Evolutionary conservation across 2,888 invertebrate species (phyloP), one percentile per base, ranked within the genome.

Genomic region (Carcina quercana): DNA sequence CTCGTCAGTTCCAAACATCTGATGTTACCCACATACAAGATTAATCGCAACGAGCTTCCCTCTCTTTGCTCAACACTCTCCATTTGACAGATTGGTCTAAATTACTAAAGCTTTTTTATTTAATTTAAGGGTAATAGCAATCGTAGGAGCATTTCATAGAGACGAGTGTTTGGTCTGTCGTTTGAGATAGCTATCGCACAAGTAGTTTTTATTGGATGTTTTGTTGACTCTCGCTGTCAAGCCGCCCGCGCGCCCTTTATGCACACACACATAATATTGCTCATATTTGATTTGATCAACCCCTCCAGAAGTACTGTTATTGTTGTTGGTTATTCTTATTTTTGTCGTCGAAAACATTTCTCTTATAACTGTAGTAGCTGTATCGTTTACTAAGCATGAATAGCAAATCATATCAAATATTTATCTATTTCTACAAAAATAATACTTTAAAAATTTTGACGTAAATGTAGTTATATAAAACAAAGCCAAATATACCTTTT

Each of bases 31-130:
- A 66, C 67, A 64, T 63, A 68, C 62, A 73, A 66, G 62, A 73
- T 67, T 69, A 73, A 74, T 70, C 63, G 56, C 38, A 48, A 59
- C 70, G 21, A n/a, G 25, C 20, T 15, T 15, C 69, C 80, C 79
- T 79, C 67, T 82, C 79, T 83, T 83, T 83, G 70, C 79, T 61
- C 50, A 83, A 68, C 80, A 80, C 82, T 83, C 74, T 80, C 73
- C 76, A 74, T 79, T 79, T 82, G 82, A 83, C 82, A 83, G 79
- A 80, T 83, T 31, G 31, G 25, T 33, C 35, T 33, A 31, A 39
- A 59, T 31, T 26, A 26, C 31, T 25, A 60, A 62, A 71, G 71
- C 64, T 71, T 78, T 80, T 79, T 76, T 79, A 74, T 79, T 80
- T 78, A 76, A 79, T 79, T 76, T 76, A 58, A 74, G 73, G 71